phyloP scores from a whole-genome alignment of 2,888 invertebrate genomes.

The Chirona hameri region DNA sequence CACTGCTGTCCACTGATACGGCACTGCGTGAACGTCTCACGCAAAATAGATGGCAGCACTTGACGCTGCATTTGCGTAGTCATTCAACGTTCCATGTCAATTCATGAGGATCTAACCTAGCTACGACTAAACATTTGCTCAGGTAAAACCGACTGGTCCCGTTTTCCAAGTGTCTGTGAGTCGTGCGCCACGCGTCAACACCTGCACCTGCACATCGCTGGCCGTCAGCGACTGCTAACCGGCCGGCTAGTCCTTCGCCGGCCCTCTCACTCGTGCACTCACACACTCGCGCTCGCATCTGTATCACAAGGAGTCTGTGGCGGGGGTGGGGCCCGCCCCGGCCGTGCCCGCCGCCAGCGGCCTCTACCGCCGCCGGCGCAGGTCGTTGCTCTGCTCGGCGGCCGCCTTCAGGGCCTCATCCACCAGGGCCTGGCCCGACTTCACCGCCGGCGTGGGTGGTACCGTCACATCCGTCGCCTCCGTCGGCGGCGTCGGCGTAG shows the following conservation, averaged over 20 bases:
- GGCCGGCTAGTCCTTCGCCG: background rate
- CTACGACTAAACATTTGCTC: no score
- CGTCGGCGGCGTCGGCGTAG: background rate
- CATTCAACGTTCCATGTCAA: background rate
- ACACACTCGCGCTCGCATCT: background rate
- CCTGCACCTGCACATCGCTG: background rate
- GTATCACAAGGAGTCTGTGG: constrained; percentile 6
- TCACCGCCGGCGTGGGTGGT: background rate
- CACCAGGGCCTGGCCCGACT: background rate
- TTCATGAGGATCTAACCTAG: background rate
- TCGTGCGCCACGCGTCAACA: background rate
- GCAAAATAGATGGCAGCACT: no score
- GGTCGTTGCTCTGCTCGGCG: constrained; percentile 1
- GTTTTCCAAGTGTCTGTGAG: no score
- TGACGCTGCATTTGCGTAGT: no score
- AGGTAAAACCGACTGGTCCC: no score
- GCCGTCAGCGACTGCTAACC: background rate
- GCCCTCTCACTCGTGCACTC: background rate
- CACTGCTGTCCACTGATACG: no score
- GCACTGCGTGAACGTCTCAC: no score
- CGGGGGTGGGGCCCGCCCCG: background rate
- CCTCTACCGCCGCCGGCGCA: background rate
- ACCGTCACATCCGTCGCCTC: background rate
- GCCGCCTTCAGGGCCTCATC: background rate
- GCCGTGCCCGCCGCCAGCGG: background rate